These are phyloP conservation scores for Tetrax tetrax DNA, from an alignment of 2,113 vertebrate genomes.

Conservation along the genomic window DNA sequence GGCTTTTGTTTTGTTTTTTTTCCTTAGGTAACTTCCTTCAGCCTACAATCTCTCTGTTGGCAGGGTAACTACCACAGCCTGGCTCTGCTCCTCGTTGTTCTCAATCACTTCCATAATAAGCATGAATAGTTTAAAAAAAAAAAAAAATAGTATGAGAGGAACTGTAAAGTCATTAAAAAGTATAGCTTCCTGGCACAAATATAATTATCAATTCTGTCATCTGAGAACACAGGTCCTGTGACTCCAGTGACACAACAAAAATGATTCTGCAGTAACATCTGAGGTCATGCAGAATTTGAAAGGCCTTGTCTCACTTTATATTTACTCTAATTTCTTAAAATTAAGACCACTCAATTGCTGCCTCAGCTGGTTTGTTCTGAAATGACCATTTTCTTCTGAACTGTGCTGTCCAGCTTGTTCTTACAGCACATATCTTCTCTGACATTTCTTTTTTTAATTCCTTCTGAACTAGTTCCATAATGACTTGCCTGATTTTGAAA, in stretches of 20 bases:
- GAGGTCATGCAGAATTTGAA: background rate
- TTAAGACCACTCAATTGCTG: background rate
- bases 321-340: background rate
- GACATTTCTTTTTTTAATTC: background rate
- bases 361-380: background rate
- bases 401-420: background rate
- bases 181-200: conserved; percentile 5
- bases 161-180: background rate
- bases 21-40: background rate
- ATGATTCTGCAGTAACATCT: background rate
- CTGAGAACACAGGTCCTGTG: background rate
- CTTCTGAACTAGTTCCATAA: background rate
- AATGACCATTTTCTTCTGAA: background rate
- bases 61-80: background rate
- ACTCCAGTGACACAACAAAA: background rate
- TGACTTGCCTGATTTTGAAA: background rate
- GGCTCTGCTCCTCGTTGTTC: background rate
- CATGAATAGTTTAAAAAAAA: background rate
- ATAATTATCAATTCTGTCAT: background rate
- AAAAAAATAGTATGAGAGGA: background rate
- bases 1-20: background rate
- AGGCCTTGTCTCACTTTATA: background rate
- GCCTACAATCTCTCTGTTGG: background rate
- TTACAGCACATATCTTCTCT: background rate
- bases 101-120: background rate